Evolutionary conservation across 2,888 invertebrate species (phyloP), one percentile per base, ranked within the genome.

Genomic region (Bellardia bayeri): DNA sequence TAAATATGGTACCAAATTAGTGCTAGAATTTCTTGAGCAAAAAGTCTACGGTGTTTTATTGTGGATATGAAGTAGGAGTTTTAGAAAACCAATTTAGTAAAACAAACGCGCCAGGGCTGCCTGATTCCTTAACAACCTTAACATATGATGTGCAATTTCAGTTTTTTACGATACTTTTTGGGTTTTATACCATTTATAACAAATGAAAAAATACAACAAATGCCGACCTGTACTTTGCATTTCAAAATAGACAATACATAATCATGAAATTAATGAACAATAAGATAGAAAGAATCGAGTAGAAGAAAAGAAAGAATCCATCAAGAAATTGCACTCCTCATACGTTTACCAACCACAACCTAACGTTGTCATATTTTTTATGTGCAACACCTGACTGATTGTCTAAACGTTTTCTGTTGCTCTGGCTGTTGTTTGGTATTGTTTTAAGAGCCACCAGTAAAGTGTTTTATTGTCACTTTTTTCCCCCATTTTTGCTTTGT

Each of bases 391-490:
- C 87, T 87, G 84, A 87, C 84, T 81, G 76, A 72, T 86, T 82
- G 86, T 82, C 72, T 82, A 72, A 76, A 72, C 68, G 66, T 66
- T 75, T 79, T 61, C 64, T 66, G 61, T 33, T 66, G 40, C 7
- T 76, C 14, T 58, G 69, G 37, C n/a, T 63, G 14, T 80, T 75
- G 66, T 61, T 30, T 45, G 68, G 14, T 72, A 74, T 49, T 68
- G 74, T 80, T 78, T 76, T 80, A 81, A 78, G 81, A 87, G 87
- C 81, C 87, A 76, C 84, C 81, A 78, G 85, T 69, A 84, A 84
- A 84, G 87, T 87, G 87, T 87, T 87, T 87, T 87, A 84, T 87
- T 84, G 87, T 84, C 83, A 87, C 76, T 87, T 54, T 51, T 49
- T n/a, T 64, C 33, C n/a, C n/a, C 33, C 45, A 45, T 83, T 76